Conservation (phyloP, 2,797 vertebrate genomes). For the Pteropus rufus region DNA sequence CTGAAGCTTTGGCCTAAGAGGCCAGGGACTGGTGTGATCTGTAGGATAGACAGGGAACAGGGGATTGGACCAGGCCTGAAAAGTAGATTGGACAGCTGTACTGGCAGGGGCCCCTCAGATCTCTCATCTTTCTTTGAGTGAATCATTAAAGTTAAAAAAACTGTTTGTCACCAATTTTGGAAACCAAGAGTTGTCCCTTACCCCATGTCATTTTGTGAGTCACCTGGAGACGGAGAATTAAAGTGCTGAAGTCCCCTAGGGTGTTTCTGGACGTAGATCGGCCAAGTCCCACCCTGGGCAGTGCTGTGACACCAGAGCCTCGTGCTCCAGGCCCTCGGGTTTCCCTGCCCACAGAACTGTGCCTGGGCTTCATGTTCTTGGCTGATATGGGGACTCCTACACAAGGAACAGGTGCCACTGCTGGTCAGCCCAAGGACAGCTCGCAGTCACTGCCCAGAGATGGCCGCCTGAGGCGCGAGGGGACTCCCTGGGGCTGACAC, state of each 20-base stretch:
- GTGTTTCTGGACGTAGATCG: not conserved
- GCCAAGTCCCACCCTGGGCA: not conserved
- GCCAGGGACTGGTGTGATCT: not conserved
- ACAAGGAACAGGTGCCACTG: not conserved
- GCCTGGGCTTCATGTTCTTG: not conserved
- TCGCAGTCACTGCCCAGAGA: no score
- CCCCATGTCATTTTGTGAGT: not conserved
- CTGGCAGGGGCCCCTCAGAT: not conserved
- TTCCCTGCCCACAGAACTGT: not conserved
- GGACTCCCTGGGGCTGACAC: not conserved
- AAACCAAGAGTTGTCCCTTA: not conserved
- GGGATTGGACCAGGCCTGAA: not conserved
- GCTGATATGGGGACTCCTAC: not conserved
- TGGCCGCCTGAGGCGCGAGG: not conserved
- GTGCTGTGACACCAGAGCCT: not conserved
- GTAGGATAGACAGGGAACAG: not conserved
- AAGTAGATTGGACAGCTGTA: not conserved
- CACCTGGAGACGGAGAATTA: not conserved
- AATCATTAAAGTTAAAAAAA: not conserved
- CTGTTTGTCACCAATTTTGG: not conserved
- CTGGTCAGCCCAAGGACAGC: no score
- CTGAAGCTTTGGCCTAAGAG: not conserved
- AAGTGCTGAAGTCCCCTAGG: not conserved
- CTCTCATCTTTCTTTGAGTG: not conserved
- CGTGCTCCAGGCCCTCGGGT: accelerated